phyloP scores from a whole-genome alignment of 1,140 invertebrate genomes.

The Micrasema minimum region DNA sequence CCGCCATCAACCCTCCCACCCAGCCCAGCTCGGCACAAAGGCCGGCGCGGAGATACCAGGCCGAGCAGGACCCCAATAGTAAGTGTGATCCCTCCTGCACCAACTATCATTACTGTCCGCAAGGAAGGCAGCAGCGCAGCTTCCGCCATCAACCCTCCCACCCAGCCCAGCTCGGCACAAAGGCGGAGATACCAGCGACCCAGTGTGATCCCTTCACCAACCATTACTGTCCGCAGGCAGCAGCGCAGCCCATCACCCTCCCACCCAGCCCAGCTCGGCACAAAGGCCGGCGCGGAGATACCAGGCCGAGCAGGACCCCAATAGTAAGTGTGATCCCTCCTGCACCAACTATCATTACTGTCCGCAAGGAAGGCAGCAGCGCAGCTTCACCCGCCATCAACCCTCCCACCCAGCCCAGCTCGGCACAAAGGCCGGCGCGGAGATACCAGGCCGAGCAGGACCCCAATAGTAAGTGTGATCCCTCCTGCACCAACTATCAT shows the following conservation, averaged over 20 bases:
- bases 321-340: no score
- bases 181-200: slow-evolving; percentile 20
- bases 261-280: slow-evolving; percentile 25
- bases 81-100: no score
- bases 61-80: slow-evolving; percentile 25
- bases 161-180: slow-evolving; percentile 28
- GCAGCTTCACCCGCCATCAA: slow-evolving; percentile 35
- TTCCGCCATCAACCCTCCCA: slow-evolving; percentile 32
- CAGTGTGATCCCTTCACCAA: no score
- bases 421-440: slow-evolving; percentile 12
- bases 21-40: slow-evolving; percentile 28
- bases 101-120: no score
- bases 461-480: no score
- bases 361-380: no score
- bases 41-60: slow-evolving; percentile 14
- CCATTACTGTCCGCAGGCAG: no score
- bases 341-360: no score
- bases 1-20: slow-evolving; percentile 33
- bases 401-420: slow-evolving; percentile 25
- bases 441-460: slow-evolving; percentile 28
- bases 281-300: slow-evolving; percentile 15
- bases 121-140: no score
- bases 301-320: slow-evolving; percentile 25
- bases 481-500: no score
- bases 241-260: no score